Base-by-base conservation (phyloP, 2,888 invertebrate genomes). In the Ophion slaviceki region DNA sequence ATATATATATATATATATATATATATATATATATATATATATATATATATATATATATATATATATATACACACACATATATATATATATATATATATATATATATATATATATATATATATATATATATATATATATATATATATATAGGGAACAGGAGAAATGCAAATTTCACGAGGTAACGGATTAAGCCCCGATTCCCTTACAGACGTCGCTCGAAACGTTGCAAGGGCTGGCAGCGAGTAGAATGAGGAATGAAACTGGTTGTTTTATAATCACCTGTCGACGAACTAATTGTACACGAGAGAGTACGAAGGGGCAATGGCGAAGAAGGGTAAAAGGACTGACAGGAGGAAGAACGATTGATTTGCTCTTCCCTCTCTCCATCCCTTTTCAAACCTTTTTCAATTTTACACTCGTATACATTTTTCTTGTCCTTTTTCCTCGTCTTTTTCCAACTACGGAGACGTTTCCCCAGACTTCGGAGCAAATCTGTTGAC, bases 211-310 rank as follows among this genome's bases (percentile, higher is more conserved):
- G 80, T 47, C 75, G 64, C 80, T 80, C 67, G 28, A 14, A 67
- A 72, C 45, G n/a, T 24, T 36, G 32, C 32, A 53, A 53, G 53
- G 53, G 53, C 17, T 53, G 53, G 53, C 17, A 53, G 47, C 40
- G 3, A 62, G 20, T 61, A 20, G 74, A 17, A 28, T 17, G 28
- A 36, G 59, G 61, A 53, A 57, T 40, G 17, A 75, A 45, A 61
- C 47, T 28, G 70, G 57, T 70, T 40, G 77, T 76, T 86, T 83
- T 77, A 80, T 83, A 86, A 86, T 86, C 80, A 86, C 86, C 86
- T 86, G 86, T 86, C 83, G 53, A 47, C 53, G 20, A 67, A 62
- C 80, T 86, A 83, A 86, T 86, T 78, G 86, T 77, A 62, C 74
- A 36, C 36, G 83, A 68, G 72, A 74, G 57, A 62, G 36, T 14